These are phyloP conservation scores for Hirtodrosophila confusa DNA, from an alignment of 2,888 invertebrate genomes.

Conservation along the genomic window DNA sequence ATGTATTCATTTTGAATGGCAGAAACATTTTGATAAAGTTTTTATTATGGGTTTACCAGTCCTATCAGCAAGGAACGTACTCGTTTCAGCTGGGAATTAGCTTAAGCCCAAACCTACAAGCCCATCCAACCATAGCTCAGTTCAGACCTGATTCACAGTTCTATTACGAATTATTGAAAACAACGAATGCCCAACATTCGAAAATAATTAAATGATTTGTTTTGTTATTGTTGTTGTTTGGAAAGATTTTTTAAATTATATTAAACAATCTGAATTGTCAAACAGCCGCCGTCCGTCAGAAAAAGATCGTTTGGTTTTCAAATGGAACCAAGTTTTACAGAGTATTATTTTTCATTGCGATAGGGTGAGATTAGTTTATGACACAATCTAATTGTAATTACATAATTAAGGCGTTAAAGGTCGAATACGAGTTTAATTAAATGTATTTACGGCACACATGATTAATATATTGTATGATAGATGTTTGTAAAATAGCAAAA, in stretches of 20 bases:
- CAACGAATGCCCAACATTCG: slow-evolving; percentile 24
- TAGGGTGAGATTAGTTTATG: slow-evolving; percentile 57
- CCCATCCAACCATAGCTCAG: neutral
- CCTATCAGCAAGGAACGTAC: slow-evolving; percentile 50
- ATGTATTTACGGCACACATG: slow-evolving; percentile 3
- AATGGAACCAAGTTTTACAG: slow-evolving; percentile 48
- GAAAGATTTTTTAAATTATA: slow-evolving; percentile 16
- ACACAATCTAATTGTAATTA: slow-evolving; percentile 68
- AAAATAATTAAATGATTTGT: slow-evolving; percentile 23
- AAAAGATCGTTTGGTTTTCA: slow-evolving; percentile 44
- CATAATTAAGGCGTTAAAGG: slow-evolving; percentile 49
- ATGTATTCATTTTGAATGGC: slow-evolving; percentile 32
- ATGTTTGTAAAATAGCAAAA: slow-evolving; percentile 45
- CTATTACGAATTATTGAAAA: neutral
- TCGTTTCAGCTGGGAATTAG: slow-evolving; percentile 14
- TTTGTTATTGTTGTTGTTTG: slow-evolving; percentile 36
- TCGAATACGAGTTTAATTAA: slow-evolving; percentile 28
- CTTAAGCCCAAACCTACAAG: neutral
- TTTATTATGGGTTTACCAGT: slow-evolving; percentile 47
- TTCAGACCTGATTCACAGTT: neutral
- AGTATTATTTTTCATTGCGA: slow-evolving; percentile 55
- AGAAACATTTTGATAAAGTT: slow-evolving; percentile 55
- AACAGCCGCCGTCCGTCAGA: slow-evolving; percentile 59
- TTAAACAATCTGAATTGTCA: slow-evolving; percentile 41
- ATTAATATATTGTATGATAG: slow-evolving; percentile 33